A percentile compares a stretch with the other conserved stretches of the same genome.
These are phyloP conservation scores for Adelges cooleyi DNA, from an alignment of 1,140 invertebrate species.

Conservation along the genomic window DNA sequence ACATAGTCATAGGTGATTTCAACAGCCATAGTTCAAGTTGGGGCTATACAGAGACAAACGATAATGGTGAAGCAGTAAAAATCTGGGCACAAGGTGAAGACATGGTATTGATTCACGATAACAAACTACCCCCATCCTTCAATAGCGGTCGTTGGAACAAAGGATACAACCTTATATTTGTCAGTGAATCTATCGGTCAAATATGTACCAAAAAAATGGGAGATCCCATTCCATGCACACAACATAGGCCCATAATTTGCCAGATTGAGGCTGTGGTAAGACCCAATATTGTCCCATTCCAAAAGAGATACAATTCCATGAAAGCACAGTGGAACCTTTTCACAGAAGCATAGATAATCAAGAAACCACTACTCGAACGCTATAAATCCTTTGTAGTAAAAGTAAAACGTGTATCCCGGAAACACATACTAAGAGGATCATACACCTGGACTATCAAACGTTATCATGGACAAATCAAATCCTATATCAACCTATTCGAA, in stretches of 20 bases:
- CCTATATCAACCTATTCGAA: neutral
- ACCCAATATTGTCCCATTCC: slow-evolving; percentile 8
- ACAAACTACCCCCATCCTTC: slow-evolving; percentile 12
- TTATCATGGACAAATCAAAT: neutral
- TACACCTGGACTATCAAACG: slow-evolving; percentile 7
- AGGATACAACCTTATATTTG: slow-evolving; percentile 16
- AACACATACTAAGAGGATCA: slow-evolving; percentile 14
- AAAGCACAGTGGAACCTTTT: slow-evolving; percentile 11
- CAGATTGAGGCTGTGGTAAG: slow-evolving; percentile 1
- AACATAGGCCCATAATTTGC: slow-evolving; percentile 12
- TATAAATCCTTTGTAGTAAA: slow-evolving; percentile 14
- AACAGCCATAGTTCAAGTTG: slow-evolving; percentile 1
- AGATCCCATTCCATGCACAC: slow-evolving; percentile 19
- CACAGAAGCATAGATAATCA: neutral
- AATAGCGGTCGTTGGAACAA: slow-evolving; percentile 14
- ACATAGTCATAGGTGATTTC: slow-evolving; percentile 10
- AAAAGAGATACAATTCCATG: slow-evolving; percentile 18
- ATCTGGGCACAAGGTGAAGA: no score
- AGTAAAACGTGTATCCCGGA: neutral
- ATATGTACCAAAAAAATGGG: neutral
- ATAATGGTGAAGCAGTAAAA: no score
- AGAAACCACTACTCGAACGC: neutral
- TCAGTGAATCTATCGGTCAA: neutral
- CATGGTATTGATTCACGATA: slow-evolving; percentile 8
- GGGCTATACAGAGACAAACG: neutral